Percentiles rank a stretch among this genome's conserved stretches.
Evolutionary conservation across 1,140 invertebrate species (phyloP).

Genomic region (Triops cancriformis): DNA sequence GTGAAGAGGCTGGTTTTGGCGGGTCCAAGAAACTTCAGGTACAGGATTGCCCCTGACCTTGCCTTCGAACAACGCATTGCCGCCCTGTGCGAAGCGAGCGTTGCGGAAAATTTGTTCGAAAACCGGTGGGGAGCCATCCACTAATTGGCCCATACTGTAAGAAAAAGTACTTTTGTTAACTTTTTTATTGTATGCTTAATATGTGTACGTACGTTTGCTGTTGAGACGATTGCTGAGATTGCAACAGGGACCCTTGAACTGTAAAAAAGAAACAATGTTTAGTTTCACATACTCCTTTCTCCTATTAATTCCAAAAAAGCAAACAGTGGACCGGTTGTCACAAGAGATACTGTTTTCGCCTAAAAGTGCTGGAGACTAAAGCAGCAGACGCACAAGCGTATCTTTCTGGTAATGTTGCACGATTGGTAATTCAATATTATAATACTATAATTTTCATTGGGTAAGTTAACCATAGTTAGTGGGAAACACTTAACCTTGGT

Average conservation of each 20-base stretch:
- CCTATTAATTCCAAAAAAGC: not conserved
- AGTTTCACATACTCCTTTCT: not conserved
- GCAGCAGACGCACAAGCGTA: too few species aligned
- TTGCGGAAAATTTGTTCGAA: slow-evolving; percentile 90
- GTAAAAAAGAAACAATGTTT: slow-evolving; percentile 17
- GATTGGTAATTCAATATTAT: too few species aligned
- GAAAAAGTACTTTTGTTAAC: not conserved
- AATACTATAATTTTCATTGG: too few species aligned
- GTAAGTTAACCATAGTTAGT: too few species aligned
- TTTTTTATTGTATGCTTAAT: not conserved
- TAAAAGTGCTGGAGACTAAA: not conserved
- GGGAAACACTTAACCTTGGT: too few species aligned
- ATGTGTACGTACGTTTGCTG: slow-evolving; percentile 35
- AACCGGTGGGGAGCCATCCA: slow-evolving; percentile 56
- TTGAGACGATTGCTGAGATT: slow-evolving; percentile 48
- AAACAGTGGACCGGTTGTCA: not conserved
- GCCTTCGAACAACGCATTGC: slow-evolving; percentile 86
- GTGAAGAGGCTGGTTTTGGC: slow-evolving; percentile 69
- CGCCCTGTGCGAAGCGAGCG: slow-evolving; percentile 84
- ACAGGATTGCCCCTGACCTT: slow-evolving; percentile 82
- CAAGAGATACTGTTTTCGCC: not conserved
- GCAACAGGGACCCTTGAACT: slow-evolving; percentile 41
- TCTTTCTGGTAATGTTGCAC: too few species aligned
- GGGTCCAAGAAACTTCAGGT: slow-evolving; percentile 88
- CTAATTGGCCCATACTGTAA: slow-evolving; percentile 24